Evolutionary conservation across 2,113 vertebrate genomes (phyloP).

Genomic region (Ammodytes marinus): DNA sequence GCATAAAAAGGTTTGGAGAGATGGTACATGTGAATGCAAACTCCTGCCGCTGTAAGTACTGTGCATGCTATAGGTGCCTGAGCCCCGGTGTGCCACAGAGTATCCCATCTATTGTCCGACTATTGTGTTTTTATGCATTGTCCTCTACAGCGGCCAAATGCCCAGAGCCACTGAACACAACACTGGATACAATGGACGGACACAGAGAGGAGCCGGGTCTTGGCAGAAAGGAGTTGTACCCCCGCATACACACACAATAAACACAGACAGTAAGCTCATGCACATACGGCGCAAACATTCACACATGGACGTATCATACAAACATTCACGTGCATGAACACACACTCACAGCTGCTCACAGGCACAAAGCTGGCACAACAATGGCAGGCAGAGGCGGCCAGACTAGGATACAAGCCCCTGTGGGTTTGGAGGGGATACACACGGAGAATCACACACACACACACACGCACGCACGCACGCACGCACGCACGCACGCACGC

Average conservation of each 20-base stretch:
- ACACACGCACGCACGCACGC: conserved; percentile 26
- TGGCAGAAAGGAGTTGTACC: conserved; percentile 62
- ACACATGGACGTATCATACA: conserved; percentile 14
- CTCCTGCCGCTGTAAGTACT: conserved; percentile 53
- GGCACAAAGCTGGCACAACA: conserved; percentile 74
- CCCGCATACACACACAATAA: conserved; percentile 33
- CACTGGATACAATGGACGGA: conserved; percentile 73
- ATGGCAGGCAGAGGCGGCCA: conserved; percentile 67
- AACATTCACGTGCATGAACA: conserved; percentile 34
- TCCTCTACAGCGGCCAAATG: conserved; percentile 71
- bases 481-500: conserved; percentile 35
- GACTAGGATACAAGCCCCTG: conserved; percentile 66
- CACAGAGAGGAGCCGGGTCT: conserved; percentile 65
- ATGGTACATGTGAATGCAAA: conserved; percentile 32
- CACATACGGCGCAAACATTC: conserved; percentile 30
- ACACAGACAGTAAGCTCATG: conserved; percentile 10
- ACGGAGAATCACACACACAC: conserved; percentile 27
- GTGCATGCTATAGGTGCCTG: conserved; percentile 49
- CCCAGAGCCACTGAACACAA: conserved; percentile 75
- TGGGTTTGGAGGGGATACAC: conserved; percentile 52
- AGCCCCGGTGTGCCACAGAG: conserved; percentile 53
- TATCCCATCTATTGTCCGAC: conserved; percentile 64
- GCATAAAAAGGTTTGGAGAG: conserved; percentile 36
- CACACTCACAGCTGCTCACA: conserved; percentile 65
- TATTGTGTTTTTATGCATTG: conserved; percentile 75